Evolutionary conservation across 2,113 vertebrate genomes (phyloP).

Genomic region (Seriola aureovittata): DNA sequence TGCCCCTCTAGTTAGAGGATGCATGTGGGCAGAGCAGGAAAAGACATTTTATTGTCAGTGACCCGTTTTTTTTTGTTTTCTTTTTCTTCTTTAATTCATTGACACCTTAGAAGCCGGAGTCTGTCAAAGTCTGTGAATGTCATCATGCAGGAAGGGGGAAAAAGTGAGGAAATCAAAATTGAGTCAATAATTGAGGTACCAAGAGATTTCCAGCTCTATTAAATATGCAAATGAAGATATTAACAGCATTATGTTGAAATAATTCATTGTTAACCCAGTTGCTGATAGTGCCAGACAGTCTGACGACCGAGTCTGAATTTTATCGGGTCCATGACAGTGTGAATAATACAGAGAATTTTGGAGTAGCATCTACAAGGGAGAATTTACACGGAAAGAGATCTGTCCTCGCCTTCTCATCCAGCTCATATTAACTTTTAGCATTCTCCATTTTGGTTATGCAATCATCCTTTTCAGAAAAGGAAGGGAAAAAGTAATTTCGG

Average conservation of each 20-base stretch:
- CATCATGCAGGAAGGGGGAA: not conserved
- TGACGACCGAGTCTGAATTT: not conserved
- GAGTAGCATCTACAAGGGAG: not conserved
- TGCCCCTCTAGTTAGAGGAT: conserved; percentile 27
- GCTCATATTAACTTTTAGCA: conserved; percentile 38
- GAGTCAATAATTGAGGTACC: conserved; percentile 7
- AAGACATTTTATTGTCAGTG: not conserved
- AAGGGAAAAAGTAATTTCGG: conserved; percentile 61
- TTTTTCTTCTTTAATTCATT: conserved; percentile 21
- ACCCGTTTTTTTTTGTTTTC: not conserved
- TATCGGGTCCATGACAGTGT: conserved; percentile 1
- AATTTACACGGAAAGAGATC: conserved; percentile 23
- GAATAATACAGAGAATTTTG: not conserved
- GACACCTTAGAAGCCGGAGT: conserved; percentile 17
- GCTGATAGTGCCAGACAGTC: conserved; percentile 20
- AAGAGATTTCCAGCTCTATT: conserved; percentile 29
- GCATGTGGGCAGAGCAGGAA: not conserved
- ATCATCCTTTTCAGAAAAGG: conserved; percentile 39
- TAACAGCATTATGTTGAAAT: conserved; percentile 19
- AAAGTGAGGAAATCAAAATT: conserved; percentile 7
- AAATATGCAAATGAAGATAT: conserved; percentile 47
- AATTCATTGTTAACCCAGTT: conserved; percentile 27
- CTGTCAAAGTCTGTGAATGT: not conserved
- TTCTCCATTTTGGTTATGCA: conserved; percentile 43
- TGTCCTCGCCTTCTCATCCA: not conserved